These are phyloP conservation scores for Agrochola lota DNA, from an alignment of 2,888 invertebrate species.

Conservation along the genomic window DNA sequence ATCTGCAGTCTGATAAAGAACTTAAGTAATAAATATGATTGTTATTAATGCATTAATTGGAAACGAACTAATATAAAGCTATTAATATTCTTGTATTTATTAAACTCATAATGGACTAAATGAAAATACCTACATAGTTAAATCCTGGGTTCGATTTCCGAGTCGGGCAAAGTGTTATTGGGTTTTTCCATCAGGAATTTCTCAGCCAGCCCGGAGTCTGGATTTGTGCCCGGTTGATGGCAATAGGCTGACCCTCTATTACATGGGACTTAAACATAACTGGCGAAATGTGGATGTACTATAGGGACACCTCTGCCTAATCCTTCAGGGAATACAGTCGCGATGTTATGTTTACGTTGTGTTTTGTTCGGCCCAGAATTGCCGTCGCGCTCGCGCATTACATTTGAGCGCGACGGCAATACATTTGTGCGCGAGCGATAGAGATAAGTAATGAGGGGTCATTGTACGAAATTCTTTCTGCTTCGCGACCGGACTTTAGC, in stretches of 20 bases:
- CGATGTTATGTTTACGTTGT: not conserved
- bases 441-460: no score
- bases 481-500: not conserved
- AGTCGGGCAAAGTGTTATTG: not conserved
- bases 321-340: not conserved
- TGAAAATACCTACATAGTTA: not conserved
- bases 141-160: not conserved
- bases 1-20: not conserved
- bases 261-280: not conserved
- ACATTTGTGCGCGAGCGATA: no score
- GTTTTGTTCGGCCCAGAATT: no score
- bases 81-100: not conserved
- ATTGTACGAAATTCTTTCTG: no score
- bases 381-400: no score
- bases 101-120: not conserved
- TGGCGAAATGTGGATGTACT: not conserved
- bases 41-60: not conserved
- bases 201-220: not conserved
- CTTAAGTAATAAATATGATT: not conserved
- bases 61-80: not conserved
- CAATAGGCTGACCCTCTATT: not conserved
- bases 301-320: no score
- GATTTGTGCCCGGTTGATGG: not conserved
- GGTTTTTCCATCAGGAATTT: not conserved
- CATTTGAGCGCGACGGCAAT: no score